Evolutionary conservation across 2,797 vertebrate genomes (phyloP), one percentile per base, ranked within the genome.

Genomic region (Orientallactaga sibirica): DNA sequence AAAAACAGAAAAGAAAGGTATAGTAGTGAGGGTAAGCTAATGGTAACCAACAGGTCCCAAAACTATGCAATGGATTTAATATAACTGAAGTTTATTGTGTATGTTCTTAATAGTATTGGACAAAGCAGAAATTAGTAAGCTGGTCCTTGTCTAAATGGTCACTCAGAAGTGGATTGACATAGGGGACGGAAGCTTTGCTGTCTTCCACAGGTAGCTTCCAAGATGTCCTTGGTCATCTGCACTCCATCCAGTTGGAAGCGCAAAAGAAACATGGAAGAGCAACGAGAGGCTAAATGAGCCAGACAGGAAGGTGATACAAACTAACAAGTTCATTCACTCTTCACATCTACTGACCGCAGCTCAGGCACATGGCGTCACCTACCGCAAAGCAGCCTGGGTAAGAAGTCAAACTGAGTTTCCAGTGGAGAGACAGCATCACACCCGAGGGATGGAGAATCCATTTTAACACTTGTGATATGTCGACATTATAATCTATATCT

Each of bases 21-120:
- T 48, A 78, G 61, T 84, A 89, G 91, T 58, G 41, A 85, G 10
- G 7, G 19, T 67, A 84, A 37, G 5, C 19, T 89, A 93, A 76
- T 78, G 73, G 18, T 78, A 76, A 92, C 12, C 68, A 91, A 43
- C 52, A 90, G 80, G 7, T 19, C 43, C 37, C 43, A 14, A 16
- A 86, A 84, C 71, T 58, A 5, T 8, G 29, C 52, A 82, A 20
- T 48, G 43, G 8, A 7, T 71, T 24, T 75, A 41, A 70, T 43
- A 48, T 37, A 75, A n/a, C 2, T 88, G 22, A 82, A 66, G 24
- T 61, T 81, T 87, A 64, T 92, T 86, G 94, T 70, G 82, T 73
- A 80, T 25, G 41, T 29, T 66, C 62, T 77, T 86, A 22, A n/a
- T 8, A 90, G 33, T 64, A 66, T 20, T 67, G 12, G 19, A 43